These are phyloP conservation scores for Scaptomyza reducta DNA, from an alignment of 2,888 invertebrate species.

Conservation along the genomic window DNA sequence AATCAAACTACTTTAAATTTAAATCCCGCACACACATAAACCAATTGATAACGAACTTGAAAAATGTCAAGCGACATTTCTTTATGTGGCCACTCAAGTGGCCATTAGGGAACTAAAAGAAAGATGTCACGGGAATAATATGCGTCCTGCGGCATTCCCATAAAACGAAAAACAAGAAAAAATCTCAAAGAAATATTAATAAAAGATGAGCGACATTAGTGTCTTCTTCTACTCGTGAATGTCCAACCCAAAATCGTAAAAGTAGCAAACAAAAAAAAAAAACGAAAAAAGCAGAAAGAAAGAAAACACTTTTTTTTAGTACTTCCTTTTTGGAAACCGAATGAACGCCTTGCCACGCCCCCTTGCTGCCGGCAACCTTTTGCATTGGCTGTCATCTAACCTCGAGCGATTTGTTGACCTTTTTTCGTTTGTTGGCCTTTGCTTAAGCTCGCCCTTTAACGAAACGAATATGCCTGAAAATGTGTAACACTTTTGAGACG, in stretches of 20 bases:
- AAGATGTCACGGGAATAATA: slow-evolving; percentile 34
- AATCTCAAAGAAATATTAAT: slow-evolving; percentile 80
- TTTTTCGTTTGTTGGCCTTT: slow-evolving; percentile 21
- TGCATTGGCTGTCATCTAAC: slow-evolving; percentile 62
- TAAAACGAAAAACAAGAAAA: slow-evolving; percentile 27
- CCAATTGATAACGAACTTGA: slow-evolving; percentile 15
- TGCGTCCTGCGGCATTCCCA: slow-evolving; percentile 48
- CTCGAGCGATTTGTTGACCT: slow-evolving; percentile 73
- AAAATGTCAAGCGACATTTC: slow-evolving; percentile 23
- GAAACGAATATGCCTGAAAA: slow-evolving; percentile 70
- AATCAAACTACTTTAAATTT: neutral
- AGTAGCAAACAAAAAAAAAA: slow-evolving; percentile 42
- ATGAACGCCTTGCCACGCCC: slow-evolving; percentile 25
- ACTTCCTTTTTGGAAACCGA: slow-evolving; percentile 57
- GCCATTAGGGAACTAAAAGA: slow-evolving; percentile 8
- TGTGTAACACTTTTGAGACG: slow-evolving; percentile 74
- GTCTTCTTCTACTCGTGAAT: slow-evolving; percentile 48
- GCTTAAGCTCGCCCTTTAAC: slow-evolving; percentile 46
- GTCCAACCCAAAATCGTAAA: slow-evolving; percentile 74
- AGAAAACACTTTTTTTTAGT: slow-evolving; percentile 64
- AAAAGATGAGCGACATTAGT: slow-evolving; percentile 82
- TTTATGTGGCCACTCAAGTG: slow-evolving; percentile 53
- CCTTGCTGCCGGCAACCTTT: slow-evolving; percentile 10
- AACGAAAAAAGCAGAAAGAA: neutral
- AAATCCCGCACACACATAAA: slow-evolving; percentile 2